Base-by-base conservation (phyloP, 2,888 invertebrate species). In the Drosophila ochracea region DNA sequence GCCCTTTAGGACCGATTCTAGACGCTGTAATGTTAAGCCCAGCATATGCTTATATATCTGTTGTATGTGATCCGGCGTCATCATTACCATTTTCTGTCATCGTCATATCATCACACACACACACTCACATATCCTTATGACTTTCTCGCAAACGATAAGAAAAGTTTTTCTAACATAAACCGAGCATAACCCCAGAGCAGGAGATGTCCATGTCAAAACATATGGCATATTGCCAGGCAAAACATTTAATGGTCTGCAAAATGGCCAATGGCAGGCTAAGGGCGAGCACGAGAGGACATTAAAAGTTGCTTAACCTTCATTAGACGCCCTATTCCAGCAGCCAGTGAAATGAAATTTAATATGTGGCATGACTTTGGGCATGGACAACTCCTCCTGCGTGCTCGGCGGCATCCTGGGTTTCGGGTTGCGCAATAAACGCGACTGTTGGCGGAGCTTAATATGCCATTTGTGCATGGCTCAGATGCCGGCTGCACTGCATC, bases 271-370 rank as follows among this genome's bases (percentile, higher is more conserved):
- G 68, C 60, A 43, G 63, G 62, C 50, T 31, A 31, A 59, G 43
- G 53, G 53, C 58, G 71, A 77, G 61, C 47, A 53, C 39, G 54
- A 53, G 69, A 66, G 83, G 78, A 84, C 89, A 89, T 89, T 89
- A 89, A 89, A 90, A 89, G 89, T 89, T 90, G 89, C 86, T 90
- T 89, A 89, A 89, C 89, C 89, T 89, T 90, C 89, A 89, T 89
- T 89, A 89, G 84, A 74, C 65, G 68, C 59, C 78, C 68, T 66
- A 71, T 78, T 68, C 81, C 65, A 55, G 70, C 76, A 82, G 85
- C 50, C 87, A 74, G 68, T 59, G 72, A 78, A 82, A 86, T 84
- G 87, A 89, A 85, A 85, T 89, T 84, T 85, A 89, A 89, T 85
- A 89, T 89, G 79, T 84, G 87, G 73, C 86, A 75, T 71, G 86